phyloP scores from a whole-genome alignment of 2,888 invertebrate genomes.

The Pilophorus perplexus region DNA sequence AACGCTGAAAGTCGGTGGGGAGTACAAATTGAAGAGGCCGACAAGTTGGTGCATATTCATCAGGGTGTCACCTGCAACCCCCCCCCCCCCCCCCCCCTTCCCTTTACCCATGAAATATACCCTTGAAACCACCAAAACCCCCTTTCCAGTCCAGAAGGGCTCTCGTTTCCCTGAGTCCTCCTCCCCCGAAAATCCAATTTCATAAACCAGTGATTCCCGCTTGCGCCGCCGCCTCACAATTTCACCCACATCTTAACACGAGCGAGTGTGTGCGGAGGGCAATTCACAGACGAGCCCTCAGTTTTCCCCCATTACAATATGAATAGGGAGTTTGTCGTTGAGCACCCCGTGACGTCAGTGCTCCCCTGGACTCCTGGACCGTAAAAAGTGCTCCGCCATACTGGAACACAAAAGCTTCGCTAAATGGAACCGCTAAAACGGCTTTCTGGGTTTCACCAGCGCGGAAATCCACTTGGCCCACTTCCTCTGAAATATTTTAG shows the following conservation, averaged over 20 bases:
- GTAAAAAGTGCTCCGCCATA: slow-evolving; percentile 7
- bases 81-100: not conserved
- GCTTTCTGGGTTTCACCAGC: not conserved
- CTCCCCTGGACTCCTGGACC: not conserved
- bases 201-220: slow-evolving; percentile 13
- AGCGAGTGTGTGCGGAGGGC: no score
- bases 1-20: slow-evolving; percentile 10
- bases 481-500: no score
- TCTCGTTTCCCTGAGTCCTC: not conserved
- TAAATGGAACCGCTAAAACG: slow-evolving; percentile 10
- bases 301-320: slow-evolving; percentile 11
- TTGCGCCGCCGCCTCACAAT: not conserved
- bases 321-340: slow-evolving; percentile 1
- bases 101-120: not conserved
- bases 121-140: no score
- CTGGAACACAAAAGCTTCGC: slow-evolving; percentile 13
- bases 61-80: slow-evolving; percentile 34
- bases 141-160: not conserved
- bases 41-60: slow-evolving; percentile 24
- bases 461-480: no score
- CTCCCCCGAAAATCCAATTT: slow-evolving; percentile 17
- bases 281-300: no score
- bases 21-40: slow-evolving; percentile 28
- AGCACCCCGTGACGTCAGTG: no score
- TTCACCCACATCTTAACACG: no score